Percentiles rank a stretch among this genome's conserved stretches.
Evolutionary conservation across 2,113 vertebrate genomes (phyloP).

Genomic region (Centropus bengalensis): DNA sequence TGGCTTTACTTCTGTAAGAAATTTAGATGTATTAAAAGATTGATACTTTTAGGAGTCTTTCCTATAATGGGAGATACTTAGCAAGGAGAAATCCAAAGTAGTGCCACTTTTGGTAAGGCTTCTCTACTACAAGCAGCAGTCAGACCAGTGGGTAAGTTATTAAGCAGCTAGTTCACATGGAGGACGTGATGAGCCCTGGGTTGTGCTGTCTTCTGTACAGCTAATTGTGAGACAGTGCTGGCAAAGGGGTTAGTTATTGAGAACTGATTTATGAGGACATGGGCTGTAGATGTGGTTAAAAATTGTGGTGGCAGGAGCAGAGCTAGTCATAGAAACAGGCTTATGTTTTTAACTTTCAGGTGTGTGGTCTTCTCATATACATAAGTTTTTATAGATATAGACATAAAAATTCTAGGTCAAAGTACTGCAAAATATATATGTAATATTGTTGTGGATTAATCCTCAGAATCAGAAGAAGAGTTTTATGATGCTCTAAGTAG

Average conservation of each 20-base stretch:
- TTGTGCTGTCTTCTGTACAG: not conserved
- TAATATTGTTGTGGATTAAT: constrained; percentile 27
- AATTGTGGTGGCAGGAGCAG: not conserved
- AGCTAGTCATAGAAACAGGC: not conserved
- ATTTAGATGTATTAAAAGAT: not conserved
- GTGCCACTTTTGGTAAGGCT: not conserved
- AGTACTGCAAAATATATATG: not conserved
- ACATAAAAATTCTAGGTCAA: not conserved
- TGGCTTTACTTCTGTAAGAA: not conserved
- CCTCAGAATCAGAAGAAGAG: constrained; percentile 90
- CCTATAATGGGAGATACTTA: not conserved
- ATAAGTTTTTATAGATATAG: not conserved
- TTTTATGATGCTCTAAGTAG: constrained; percentile 94
- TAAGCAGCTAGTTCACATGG: accelerated
- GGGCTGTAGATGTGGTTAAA: not conserved
- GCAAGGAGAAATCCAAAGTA: not conserved
- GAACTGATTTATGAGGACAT: not conserved
- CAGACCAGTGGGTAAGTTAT: not conserved
- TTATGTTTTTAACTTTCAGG: not conserved
- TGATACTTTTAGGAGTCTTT: not conserved
- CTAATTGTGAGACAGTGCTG: not conserved
- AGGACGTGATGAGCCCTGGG: not conserved
- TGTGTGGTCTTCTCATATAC: not conserved
- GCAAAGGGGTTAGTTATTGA: not conserved
- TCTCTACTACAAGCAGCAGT: not conserved